Percentiles rank a stretch among this genome's conserved stretches.
Conservation (phyloP, 2,797 vertebrate species). For the Micropoecilia bifurca region DNA sequence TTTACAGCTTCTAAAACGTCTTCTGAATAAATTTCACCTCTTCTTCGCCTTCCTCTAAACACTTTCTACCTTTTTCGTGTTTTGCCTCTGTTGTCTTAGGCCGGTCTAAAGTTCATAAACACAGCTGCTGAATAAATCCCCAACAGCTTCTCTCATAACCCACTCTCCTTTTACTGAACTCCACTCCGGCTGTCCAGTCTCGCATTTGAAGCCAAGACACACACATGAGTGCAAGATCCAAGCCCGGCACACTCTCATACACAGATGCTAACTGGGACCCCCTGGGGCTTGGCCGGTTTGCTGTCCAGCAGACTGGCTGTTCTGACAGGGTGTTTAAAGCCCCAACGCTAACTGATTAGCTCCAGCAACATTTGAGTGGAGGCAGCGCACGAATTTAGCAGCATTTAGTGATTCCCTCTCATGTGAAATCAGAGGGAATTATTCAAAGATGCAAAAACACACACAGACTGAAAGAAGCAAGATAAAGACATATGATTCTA, state of each 20-base stretch:
- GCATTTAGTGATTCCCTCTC: slow-evolving; percentile 55
- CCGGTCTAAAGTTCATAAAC: slow-evolving; percentile 81
- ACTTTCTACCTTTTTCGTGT: slow-evolving; percentile 29
- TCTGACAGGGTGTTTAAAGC: slow-evolving; percentile 44
- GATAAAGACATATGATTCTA: slow-evolving; percentile 47
- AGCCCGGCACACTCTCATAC: slow-evolving; percentile 19
- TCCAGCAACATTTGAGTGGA: slow-evolving; percentile 46
- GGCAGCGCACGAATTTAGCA: slow-evolving; percentile 46
- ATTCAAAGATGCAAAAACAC: slow-evolving; percentile 43
- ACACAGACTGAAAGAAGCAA: slow-evolving; percentile 26
- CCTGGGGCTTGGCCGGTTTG: slow-evolving; percentile 46
- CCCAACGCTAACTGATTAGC: slow-evolving; percentile 63
- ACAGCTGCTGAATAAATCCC: slow-evolving; percentile 82
- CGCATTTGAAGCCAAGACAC: slow-evolving; percentile 45
- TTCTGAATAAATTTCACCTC: slow-evolving; percentile 10
- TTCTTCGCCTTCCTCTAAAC: slow-evolving; percentile 16
- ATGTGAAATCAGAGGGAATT: slow-evolving; percentile 56
- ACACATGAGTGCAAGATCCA: slow-evolving; percentile 22
- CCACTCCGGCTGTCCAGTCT: slow-evolving; percentile 43
- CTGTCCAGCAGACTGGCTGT: slow-evolving; percentile 59
- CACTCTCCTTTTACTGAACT: slow-evolving; percentile 40
- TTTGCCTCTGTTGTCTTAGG: slow-evolving; percentile 70
- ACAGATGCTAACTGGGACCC: slow-evolving; percentile 57
- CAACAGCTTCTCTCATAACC: slow-evolving; percentile 39
- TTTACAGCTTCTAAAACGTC: slow-evolving; percentile 20